Percentiles rank a stretch among this genome's conserved stretches.
Conservation (phyloP, 2,113 vertebrate species). For the Ascaphus truei region DNA sequence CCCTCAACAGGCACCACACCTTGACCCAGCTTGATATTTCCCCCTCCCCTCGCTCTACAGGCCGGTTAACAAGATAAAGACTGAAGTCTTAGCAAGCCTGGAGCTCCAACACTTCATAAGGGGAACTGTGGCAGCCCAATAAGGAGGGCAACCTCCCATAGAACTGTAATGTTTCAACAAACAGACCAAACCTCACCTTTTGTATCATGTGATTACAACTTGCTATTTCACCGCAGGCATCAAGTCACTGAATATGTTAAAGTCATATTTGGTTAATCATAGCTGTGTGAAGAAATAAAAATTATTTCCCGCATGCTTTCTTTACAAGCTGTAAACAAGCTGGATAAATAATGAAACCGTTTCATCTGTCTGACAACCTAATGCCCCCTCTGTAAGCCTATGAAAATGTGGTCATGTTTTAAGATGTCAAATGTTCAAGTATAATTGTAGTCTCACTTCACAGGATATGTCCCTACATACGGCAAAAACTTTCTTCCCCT, state of each 20-base stretch:
- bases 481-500: conserved; percentile 31
- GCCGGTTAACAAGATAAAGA: no score
- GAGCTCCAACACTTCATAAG: no score
- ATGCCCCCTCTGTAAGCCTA: neutral
- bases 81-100: no score
- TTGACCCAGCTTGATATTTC: no score
- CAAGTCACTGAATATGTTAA: conserved; percentile 6
- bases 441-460: conserved; percentile 41
- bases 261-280: neutral
- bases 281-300: conserved; percentile 28
- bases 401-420: conserved; percentile 23
- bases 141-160: no score
- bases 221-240: neutral
- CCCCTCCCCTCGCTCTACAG: no score
- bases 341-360: neutral
- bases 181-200: no score
- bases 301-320: conserved; percentile 18
- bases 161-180: no score
- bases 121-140: no score
- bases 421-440: conserved; percentile 37
- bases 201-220: no score
- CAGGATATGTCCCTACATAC: conserved; percentile 23
- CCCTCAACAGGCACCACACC: no score
- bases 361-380: neutral
- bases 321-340: conserved; percentile 15